Percentiles rank a stretch among this genome's conserved stretches.
Conservation (phyloP, 2,113 vertebrate genomes). For the Papio anubis region DNA sequence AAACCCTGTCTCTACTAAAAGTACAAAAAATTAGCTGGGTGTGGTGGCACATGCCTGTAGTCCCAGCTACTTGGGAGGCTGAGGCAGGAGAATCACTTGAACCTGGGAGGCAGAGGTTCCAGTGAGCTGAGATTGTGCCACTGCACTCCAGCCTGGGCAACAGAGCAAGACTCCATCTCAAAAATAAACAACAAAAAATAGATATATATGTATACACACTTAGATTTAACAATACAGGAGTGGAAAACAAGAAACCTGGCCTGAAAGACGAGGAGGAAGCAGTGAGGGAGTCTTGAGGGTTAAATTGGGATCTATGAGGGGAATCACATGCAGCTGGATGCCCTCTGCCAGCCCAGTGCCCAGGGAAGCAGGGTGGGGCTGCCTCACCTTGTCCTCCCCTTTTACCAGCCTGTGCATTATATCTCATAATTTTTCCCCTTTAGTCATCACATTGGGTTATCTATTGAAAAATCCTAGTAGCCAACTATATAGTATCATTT, state of each 20-base stretch:
- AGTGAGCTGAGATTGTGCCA: background rate
- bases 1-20: background rate
- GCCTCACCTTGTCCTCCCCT: rapidly evolving
- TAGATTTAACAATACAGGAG: background rate
- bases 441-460: background rate
- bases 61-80: background rate
- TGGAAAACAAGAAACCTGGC: background rate
- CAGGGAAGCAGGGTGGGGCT: rapidly evolving
- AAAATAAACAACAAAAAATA: background rate
- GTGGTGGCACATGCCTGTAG: background rate
- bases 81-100: background rate
- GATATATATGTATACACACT: too few relatives aligned
- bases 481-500: background rate
- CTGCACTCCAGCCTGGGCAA: background rate
- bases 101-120: background rate
- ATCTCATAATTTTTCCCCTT: too few relatives aligned
- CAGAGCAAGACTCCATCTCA: background rate
- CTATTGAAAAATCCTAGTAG: background rate
- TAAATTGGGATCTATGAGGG: background rate
- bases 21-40: background rate
- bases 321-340: rapidly evolving
- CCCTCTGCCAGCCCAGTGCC: background rate
- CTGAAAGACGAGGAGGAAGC: background rate
- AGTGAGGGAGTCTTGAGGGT: background rate
- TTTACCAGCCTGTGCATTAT: background rate